Evolutionary conservation across 2,113 vertebrate species (phyloP).

Genomic region (rat (Rattus norvegicus)): GRCr8 NC_086019.1:145069001-145069500

Average conservation of each 20-base stretch:
- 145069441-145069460: too few species aligned
- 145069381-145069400: neutral
- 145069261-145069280: neutral
- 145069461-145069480: too few species aligned
- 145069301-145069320: neutral
- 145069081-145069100: neutral
- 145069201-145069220: neutral
- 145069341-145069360: neutral
- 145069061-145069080: neutral
- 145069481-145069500: too few species aligned
- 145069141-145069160: neutral
- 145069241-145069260: neutral
- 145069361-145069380: neutral
- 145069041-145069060: neutral
- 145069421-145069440: too few species aligned
- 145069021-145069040: slow-evolving; percentile 28
- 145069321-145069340: neutral
- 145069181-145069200: neutral
- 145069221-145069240: neutral
- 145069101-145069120: neutral
- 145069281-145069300: slow-evolving; percentile 44
- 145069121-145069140: neutral
- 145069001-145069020: slow-evolving; percentile 71
- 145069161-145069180: neutral
- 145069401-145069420: neutral